These are phyloP conservation scores for Anorthoa munda DNA, from an alignment of 2,888 invertebrate species.

Conservation along the genomic window DNA sequence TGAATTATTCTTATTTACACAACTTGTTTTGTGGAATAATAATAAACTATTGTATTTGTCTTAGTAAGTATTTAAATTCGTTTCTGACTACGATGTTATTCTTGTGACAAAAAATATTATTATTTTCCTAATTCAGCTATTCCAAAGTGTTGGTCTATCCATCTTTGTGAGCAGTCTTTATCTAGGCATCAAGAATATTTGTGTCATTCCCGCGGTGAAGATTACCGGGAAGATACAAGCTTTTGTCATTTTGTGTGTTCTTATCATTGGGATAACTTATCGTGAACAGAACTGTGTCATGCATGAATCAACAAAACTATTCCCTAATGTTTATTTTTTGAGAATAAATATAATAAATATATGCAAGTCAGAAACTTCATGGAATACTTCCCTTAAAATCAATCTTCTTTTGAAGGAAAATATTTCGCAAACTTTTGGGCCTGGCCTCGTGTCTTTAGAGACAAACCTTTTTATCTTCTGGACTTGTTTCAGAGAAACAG, in stretches of 20 bases:
- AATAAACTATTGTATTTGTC: conserved; percentile 7
- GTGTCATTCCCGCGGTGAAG: conserved; percentile 28
- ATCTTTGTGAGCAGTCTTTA: conserved; percentile 26
- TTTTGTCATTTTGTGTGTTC: conserved; percentile 52
- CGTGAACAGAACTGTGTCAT: conserved; percentile 26
- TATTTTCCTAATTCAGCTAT: neutral
- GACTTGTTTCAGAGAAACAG: neutral
- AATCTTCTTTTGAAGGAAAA: too few relatives aligned
- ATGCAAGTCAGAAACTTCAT: too few relatives aligned
- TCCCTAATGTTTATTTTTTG: neutral
- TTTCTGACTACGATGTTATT: neutral
- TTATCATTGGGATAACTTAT: conserved; percentile 53
- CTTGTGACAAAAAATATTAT: neutral
- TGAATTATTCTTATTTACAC: conserved; percentile 48
- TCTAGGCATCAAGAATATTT: conserved; percentile 36
- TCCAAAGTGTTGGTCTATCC: neutral
- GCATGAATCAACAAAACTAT: neutral
- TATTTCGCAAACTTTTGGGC: too few relatives aligned
- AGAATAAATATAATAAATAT: neutral
- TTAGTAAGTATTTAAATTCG: neutral
- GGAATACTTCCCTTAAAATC: too few relatives aligned
- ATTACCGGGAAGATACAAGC: conserved; percentile 51
- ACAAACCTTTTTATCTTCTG: neutral
- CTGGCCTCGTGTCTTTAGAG: too few relatives aligned
- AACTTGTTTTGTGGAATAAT: conserved; percentile 43